A percentile compares a stretch with the other conserved stretches of the same genome.
Conservation (phyloP, 2,888 invertebrate genomes). For the Hofmannophila pseudospretella region DNA sequence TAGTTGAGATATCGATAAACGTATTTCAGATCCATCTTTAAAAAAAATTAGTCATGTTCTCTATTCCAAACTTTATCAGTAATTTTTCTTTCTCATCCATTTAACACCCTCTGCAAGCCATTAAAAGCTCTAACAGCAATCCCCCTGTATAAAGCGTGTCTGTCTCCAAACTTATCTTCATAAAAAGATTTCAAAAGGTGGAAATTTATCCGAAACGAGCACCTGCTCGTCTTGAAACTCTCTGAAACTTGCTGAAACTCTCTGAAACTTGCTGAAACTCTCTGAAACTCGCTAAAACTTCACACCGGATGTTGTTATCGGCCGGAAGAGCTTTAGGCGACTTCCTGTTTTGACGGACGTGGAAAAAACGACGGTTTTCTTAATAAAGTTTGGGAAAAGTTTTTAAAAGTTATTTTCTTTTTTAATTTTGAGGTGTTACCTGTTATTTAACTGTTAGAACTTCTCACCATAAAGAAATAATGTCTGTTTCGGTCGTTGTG, state of each 20-base stretch:
- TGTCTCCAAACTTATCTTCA: constrained; percentile 46
- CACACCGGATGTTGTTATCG: constrained; percentile 74
- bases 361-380: constrained; percentile 40
- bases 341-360: constrained; percentile 72
- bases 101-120: too few relatives aligned
- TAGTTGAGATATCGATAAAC: too few relatives aligned
- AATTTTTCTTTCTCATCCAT: too few relatives aligned
- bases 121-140: constrained; percentile 9
- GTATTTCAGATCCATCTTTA: too few relatives aligned
- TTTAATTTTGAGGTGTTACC: neutral
- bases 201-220: constrained; percentile 64
- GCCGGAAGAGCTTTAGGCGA: constrained; percentile 76
- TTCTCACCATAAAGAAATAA: too few relatives aligned
- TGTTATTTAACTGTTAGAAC: neutral
- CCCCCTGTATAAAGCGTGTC: constrained; percentile 22
- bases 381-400: constrained; percentile 6
- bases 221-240: constrained; percentile 48
- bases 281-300: constrained; percentile 45
- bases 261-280: constrained; percentile 44
- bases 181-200: constrained; percentile 45
- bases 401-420: neutral
- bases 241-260: constrained; percentile 27
- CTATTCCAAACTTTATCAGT: too few relatives aligned
- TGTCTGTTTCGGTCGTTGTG: too few relatives aligned
- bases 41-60: too few relatives aligned